phyloP scores from a whole-genome alignment of 1,140 invertebrate species.

The Papilio machaon region DNA sequence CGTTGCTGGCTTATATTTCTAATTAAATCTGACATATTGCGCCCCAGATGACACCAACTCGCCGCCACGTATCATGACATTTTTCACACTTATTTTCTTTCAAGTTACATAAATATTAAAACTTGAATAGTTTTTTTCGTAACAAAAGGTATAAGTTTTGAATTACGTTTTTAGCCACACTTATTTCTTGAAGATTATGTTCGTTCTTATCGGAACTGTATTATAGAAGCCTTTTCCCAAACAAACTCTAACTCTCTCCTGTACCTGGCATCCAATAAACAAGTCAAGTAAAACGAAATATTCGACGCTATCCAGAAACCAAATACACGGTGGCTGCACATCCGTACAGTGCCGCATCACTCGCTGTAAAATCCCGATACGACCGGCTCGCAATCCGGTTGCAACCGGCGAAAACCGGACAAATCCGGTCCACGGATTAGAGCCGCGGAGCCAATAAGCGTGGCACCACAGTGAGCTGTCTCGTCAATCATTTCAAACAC shows the following conservation, averaged over 20 bases:
- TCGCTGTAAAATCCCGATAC: slow-evolving; percentile 54
- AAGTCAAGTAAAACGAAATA: slow-evolving; percentile 27
- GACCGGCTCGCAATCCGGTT: slow-evolving; percentile 49
- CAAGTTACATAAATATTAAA: slow-evolving; percentile 12
- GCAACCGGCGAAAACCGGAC: slow-evolving; percentile 53
- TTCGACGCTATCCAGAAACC: slow-evolving; percentile 24
- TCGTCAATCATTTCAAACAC: slow-evolving; percentile 3
- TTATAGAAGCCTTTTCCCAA: neutral
- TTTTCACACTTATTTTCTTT: slow-evolving; percentile 13
- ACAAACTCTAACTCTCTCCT: neutral
- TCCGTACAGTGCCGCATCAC: slow-evolving; percentile 55
- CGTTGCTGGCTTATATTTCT: slow-evolving; percentile 21
- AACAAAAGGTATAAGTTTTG: neutral
- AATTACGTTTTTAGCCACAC: too few relatives aligned
- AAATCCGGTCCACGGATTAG: slow-evolving; percentile 51
- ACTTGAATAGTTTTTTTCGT: neutral
- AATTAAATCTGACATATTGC: slow-evolving; percentile 23
- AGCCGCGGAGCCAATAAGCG: slow-evolving; percentile 27
- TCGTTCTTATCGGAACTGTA: neutral
- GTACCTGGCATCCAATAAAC: neutral
- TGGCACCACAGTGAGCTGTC: neutral
- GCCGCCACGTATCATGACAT: neutral
- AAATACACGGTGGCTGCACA: slow-evolving; percentile 54
- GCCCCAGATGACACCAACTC: neutral
- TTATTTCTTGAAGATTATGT: neutral